These are phyloP conservation scores for Patella depressa DNA, from an alignment of 2,888 invertebrate genomes.

Conservation along the genomic window DNA sequence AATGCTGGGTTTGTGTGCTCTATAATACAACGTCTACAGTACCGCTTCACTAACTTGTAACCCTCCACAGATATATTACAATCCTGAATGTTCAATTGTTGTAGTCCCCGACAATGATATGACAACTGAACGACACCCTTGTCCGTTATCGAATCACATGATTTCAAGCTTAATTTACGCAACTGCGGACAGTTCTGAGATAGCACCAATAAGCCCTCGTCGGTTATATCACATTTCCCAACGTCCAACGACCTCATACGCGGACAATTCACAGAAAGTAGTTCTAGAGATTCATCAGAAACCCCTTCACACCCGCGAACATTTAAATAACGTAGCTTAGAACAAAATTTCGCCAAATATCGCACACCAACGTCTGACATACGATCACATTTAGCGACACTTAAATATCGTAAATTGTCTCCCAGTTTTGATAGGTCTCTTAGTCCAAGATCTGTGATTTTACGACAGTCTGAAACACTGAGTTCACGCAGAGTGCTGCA, in stretches of 20 bases:
- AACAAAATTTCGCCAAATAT: slow-evolving; percentile 88
- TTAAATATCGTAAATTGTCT: slow-evolving; percentile 89
- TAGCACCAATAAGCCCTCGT: slow-evolving; percentile 87
- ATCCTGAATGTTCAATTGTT: slow-evolving; percentile 93
- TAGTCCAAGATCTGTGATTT: slow-evolving; percentile 89
- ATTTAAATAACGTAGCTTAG: slow-evolving; percentile 88
- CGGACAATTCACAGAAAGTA: slow-evolving; percentile 87
- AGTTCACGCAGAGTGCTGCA: slow-evolving; percentile 87
- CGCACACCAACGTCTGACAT: slow-evolving; percentile 87
- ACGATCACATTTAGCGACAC: slow-evolving; percentile 90
- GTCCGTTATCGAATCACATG: slow-evolving; percentile 92
- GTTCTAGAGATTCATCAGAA: slow-evolving; percentile 91
- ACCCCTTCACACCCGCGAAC: slow-evolving; percentile 93
- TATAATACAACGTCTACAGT: slow-evolving; percentile 92
- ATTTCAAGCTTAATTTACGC: slow-evolving; percentile 89
- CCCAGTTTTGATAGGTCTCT: slow-evolving; percentile 90
- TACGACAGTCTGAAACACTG: slow-evolving; percentile 87
- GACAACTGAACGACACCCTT: slow-evolving; percentile 89
- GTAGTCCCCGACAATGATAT: slow-evolving; percentile 89
- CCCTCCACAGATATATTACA: slow-evolving; percentile 91
- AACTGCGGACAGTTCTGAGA: slow-evolving; percentile 85
- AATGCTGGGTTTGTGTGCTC: slow-evolving; percentile 96
- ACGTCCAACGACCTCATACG: slow-evolving; percentile 88
- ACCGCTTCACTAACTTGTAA: slow-evolving; percentile 91
- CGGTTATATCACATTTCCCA: slow-evolving; percentile 94